Conservation (phyloP, 2,888 invertebrate species). For the Hymenopus coronatus region DNA sequence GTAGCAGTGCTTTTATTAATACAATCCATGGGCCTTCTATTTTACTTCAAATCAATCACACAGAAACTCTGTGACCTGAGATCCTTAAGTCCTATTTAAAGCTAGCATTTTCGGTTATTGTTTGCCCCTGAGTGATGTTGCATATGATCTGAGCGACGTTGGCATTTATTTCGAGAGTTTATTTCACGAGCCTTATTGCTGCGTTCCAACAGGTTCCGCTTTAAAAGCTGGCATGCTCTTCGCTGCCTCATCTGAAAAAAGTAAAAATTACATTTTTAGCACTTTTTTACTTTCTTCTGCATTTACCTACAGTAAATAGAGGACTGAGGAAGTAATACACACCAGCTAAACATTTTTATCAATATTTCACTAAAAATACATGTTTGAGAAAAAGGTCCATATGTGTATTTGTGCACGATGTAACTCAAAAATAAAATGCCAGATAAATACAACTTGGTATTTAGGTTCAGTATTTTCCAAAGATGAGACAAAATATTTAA, state of each 20-base stretch:
- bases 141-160: slow-evolving; percentile 56
- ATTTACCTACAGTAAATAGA: too few species aligned
- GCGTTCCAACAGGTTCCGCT: slow-evolving; percentile 54
- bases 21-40: not conserved
- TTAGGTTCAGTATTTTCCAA: too few species aligned
- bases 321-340: too few species aligned
- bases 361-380: too few species aligned
- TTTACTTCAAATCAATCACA: not conserved
- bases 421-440: too few species aligned
- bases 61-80: slow-evolving; percentile 26
- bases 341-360: too few species aligned
- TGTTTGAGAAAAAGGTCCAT: too few species aligned
- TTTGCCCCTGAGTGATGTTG: slow-evolving; percentile 57
- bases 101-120: slow-evolving; percentile 60
- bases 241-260: slow-evolving; percentile 48
- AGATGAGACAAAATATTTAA: too few species aligned
- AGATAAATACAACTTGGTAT: too few species aligned
- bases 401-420: too few species aligned
- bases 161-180: slow-evolving; percentile 52
- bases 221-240: slow-evolving; percentile 49
- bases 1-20: slow-evolving; percentile 9
- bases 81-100: slow-evolving; percentile 19
- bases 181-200: slow-evolving; percentile 56
- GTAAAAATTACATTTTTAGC: slow-evolving; percentile 45
- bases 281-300: too few species aligned